Evolutionary conservation across 2,888 invertebrate genomes (phyloP), one percentile per base, ranked within the genome.

Genomic region (Colletes collaris): DNA sequence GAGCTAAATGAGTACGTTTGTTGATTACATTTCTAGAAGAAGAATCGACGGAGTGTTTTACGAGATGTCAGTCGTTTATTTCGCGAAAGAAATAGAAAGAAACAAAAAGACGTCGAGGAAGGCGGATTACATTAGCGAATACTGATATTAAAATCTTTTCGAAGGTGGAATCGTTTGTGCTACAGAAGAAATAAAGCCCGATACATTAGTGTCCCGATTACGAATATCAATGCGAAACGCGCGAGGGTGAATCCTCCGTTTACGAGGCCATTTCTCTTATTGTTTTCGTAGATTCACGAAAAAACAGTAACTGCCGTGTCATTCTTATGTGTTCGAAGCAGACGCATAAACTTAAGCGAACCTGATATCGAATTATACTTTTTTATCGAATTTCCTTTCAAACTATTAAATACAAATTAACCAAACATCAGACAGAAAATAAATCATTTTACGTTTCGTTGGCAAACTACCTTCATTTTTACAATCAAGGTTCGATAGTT

Each of bases 191-290:
- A 84, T 69, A 53, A 58, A 64, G 55, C 13, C 35, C 58, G 83
- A 82, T 79, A 74, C 83, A 79, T 76, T 76, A 82, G 69, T 52
- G 44, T 19, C 37, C 44, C 58, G 70, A 75, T 68, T 66, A 66
- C 76, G 76, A 82, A 70, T 76, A 79, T 82, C 87, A 67, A 81
- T 74, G 63, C 44, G 60, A 58, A 80, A 72, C 50, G 75, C 60
- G 58, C 56, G 70, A 64, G 74, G 76, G 75, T 46, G 78, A 69
- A 70, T 67, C 46, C 50, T 69, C 53, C 56, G 58, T 84, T 84
- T 81, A 86, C 68, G 78, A 72, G 53, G 72, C 49, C 71, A 74
- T 76, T 75, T 63, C 68, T 76, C 77, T 75, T 69, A 82, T 62
- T 71, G 68, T 68, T 68, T 71, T 58, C 70, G 64, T 70, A 70